phyloP scores from a whole-genome alignment of 2,797 vertebrate genomes.

The Nyctalus aviator region DNA sequence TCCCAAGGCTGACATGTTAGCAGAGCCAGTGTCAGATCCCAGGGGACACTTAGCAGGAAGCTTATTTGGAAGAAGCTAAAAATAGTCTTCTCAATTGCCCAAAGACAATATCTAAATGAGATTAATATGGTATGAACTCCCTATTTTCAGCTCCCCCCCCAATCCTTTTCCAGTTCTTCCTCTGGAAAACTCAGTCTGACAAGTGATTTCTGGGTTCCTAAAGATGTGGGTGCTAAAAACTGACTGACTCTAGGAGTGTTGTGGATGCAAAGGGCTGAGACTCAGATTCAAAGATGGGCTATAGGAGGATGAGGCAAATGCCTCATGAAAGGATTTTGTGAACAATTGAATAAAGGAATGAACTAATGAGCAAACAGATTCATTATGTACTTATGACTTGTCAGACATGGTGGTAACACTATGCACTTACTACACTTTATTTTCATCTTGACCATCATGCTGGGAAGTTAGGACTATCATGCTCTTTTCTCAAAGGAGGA shows the following conservation, averaged over 20 bases:
- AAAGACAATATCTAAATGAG: not conserved
- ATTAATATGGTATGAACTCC: not conserved
- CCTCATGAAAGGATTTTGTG: not conserved
- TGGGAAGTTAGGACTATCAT: not conserved
- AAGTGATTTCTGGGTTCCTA: not conserved
- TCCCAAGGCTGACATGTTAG: too few relatives aligned
- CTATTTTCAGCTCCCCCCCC: not conserved
- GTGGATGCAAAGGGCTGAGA: not conserved
- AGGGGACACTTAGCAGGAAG: not conserved
- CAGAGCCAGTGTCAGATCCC: not conserved
- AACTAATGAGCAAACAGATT: not conserved
- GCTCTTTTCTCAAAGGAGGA: not conserved
- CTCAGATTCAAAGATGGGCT: not conserved
- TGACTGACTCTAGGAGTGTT: not conserved
- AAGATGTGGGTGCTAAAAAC: not conserved
- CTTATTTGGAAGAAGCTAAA: slow-evolving; percentile 18
- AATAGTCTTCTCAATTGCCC: not conserved
- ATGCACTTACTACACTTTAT: not conserved
- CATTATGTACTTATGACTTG: not conserved
- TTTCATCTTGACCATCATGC: not conserved
- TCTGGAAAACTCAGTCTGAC: not conserved
- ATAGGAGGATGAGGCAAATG: not conserved
- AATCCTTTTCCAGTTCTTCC: not conserved
- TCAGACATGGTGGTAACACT: accelerated
- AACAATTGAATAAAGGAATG: not conserved